Conservation (phyloP, 1,140 invertebrate genomes). For the Wiebesia pumilae region DNA sequence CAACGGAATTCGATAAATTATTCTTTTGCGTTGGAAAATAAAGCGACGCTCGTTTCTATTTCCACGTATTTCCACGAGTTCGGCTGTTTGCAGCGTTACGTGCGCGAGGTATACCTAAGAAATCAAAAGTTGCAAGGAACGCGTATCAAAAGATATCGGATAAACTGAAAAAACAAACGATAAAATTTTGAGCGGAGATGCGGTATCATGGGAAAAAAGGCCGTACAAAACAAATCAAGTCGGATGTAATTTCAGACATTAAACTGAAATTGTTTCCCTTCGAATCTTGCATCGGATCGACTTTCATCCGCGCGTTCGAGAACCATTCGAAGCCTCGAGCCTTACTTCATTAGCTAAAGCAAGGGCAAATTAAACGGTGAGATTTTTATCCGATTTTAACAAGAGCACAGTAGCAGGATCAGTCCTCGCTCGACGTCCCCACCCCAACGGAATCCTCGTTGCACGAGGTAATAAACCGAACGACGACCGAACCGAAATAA, state of each 20-base stretch:
- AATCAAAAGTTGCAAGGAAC: background rate
- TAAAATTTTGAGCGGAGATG: background rate
- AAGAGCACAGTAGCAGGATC: background rate
- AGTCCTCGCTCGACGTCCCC: background rate
- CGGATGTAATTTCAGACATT: conserved; percentile 1
- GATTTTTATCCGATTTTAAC: background rate
- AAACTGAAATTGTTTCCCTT: conserved; percentile 13
- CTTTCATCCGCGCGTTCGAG: conserved; percentile 5
- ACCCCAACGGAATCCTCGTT: background rate
- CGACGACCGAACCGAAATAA: background rate
- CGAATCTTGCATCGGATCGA: conserved; percentile 1
- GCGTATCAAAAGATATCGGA: background rate
- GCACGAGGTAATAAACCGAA: background rate
- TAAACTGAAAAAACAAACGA: background rate
- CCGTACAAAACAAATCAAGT: background rate
- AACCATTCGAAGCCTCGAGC: background rate
- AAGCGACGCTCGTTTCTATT: background rate
- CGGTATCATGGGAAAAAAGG: background rate
- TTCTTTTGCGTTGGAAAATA: background rate
- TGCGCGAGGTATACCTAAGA: background rate
- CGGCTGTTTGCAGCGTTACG: background rate
- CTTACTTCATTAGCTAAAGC: background rate
- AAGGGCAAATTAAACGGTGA: background rate
- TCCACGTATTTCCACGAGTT: no score
- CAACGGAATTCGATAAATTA: background rate